Conservation (phyloP, 2,888 invertebrate species). For the Hesperia comma region DNA sequence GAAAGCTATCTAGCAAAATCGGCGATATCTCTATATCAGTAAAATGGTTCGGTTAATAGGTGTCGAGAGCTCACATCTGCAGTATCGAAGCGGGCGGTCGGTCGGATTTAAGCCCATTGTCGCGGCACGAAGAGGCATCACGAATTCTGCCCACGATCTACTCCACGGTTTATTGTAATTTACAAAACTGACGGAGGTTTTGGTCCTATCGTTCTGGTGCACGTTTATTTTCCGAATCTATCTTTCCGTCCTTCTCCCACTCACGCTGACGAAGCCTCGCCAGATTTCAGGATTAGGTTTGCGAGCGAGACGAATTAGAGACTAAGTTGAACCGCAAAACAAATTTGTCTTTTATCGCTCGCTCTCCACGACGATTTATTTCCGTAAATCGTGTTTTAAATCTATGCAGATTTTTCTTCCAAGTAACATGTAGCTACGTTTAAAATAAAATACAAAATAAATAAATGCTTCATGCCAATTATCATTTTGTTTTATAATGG, state of each 20-base stretch:
- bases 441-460: conserved; percentile 12
- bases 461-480: conserved; percentile 1
- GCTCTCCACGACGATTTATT: conserved; percentile 37
- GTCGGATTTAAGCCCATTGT: conserved; percentile 71
- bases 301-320: conserved; percentile 43
- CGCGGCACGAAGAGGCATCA: conserved; percentile 64
- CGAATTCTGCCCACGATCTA: conserved; percentile 74
- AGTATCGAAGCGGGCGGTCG: conserved; percentile 54
- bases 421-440: conserved; percentile 23
- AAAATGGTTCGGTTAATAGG: conserved; percentile 65
- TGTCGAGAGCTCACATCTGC: conserved; percentile 62
- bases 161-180: conserved; percentile 80
- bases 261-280: conserved; percentile 40
- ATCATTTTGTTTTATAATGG: too few species aligned
- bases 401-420: conserved; percentile 36
- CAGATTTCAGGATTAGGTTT: conserved; percentile 52
- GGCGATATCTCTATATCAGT: conserved; percentile 50
- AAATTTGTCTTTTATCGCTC: conserved; percentile 35
- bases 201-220: conserved; percentile 67
- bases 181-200: conserved; percentile 79
- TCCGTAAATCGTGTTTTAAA: conserved; percentile 36
- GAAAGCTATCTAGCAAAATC: conserved; percentile 44
- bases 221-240: conserved; percentile 67
- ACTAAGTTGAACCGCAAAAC: conserved; percentile 39
- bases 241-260: conserved; percentile 40